These are phyloP conservation scores for Sialia sialis DNA, from an alignment of 2,113 vertebrate genomes.

Conservation along the genomic window DNA sequence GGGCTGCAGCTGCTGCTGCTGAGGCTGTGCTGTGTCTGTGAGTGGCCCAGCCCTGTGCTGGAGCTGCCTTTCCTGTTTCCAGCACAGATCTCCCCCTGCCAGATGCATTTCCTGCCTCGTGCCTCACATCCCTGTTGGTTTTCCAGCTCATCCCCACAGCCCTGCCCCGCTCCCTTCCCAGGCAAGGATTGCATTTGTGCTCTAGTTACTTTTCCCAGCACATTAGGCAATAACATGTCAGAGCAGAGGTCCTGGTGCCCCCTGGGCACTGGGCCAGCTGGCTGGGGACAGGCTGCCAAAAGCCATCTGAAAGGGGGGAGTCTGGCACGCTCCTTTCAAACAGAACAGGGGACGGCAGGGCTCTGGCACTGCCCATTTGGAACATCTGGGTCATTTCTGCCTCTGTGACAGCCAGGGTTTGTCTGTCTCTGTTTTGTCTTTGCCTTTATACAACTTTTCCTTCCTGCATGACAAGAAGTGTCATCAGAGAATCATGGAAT, in stretches of 20 bases:
- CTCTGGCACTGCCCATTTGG: not conserved
- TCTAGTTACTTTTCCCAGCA: slow-evolving; percentile 1
- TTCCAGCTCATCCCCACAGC: not conserved
- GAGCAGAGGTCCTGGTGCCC: not conserved
- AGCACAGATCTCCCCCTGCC: not conserved
- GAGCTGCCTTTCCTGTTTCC: not conserved
- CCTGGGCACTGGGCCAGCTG: not conserved
- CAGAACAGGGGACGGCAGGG: not conserved
- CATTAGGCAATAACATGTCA: not conserved
- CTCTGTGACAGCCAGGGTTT: not conserved
- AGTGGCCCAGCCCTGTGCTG: not conserved
- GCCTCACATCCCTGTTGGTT: not conserved
- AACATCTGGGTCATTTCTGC: not conserved
- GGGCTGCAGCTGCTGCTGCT: not conserved
- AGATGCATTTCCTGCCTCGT: slow-evolving; percentile 15
- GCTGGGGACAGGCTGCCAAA: not conserved
- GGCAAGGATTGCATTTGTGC: slow-evolving; percentile 15
- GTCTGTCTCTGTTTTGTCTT: not conserved
- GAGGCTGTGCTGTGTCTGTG: not conserved
- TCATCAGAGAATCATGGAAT: not conserved
- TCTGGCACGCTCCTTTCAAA: not conserved
- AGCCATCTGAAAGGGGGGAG: not conserved
- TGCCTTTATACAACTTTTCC: not conserved
- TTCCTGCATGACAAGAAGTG: not conserved
- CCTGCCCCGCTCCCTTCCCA: rapidly evolving